Evolutionary conservation across 2,888 invertebrate genomes (phyloP).

Genomic region (Drosophila recens): DNA sequence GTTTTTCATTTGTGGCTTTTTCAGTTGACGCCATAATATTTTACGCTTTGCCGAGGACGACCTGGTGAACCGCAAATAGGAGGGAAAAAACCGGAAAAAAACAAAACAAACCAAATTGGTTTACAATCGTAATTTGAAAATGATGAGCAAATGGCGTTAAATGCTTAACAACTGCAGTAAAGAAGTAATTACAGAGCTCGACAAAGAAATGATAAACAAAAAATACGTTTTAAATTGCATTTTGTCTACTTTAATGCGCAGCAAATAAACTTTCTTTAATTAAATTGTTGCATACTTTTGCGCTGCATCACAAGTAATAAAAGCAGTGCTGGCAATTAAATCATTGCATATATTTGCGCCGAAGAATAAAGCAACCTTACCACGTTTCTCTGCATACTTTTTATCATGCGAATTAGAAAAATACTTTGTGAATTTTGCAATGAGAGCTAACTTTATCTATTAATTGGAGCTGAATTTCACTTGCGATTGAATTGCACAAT

Average conservation of each 20-base stretch:
- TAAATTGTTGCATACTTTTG: not conserved
- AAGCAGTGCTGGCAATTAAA: not conserved
- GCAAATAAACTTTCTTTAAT: not conserved
- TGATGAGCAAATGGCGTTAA: constrained; percentile 28
- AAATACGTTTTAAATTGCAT: not conserved
- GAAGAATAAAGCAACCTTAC: not conserved
- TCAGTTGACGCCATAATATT: constrained; percentile 66
- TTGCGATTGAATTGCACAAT: not conserved
- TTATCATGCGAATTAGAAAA: not conserved
- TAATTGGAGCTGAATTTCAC: not conserved
- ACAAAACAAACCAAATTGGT: constrained; percentile 28
- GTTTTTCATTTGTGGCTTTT: constrained; percentile 71
- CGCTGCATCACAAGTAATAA: not conserved
- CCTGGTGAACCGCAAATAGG: constrained; percentile 33
- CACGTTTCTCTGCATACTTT: not conserved
- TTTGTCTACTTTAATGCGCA: not conserved
- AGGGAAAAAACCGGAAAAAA: constrained; percentile 8
- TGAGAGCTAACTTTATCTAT: not conserved
- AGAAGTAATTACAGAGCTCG: constrained; percentile 3
- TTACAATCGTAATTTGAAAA: constrained; percentile 42
- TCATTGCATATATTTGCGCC: not conserved
- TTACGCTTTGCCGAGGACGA: constrained; percentile 45
- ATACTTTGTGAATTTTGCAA: not conserved
- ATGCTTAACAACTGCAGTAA: constrained; percentile 10
- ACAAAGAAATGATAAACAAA: not conserved